Conservation (phyloP, 2,797 vertebrate species). For the Ciconia nigra region DNA sequence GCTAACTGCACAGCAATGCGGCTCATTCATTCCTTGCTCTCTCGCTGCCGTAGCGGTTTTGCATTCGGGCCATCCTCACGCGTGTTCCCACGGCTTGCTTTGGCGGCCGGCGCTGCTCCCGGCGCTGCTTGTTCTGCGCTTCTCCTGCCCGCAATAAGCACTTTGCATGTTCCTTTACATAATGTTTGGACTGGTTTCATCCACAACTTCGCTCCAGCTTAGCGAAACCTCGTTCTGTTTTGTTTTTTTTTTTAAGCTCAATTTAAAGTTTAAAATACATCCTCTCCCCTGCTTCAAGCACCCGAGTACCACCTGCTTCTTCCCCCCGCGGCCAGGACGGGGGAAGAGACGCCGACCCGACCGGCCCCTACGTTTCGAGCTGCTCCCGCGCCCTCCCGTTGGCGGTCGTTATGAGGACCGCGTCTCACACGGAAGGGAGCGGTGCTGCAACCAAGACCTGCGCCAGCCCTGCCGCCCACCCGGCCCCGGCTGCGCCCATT, state of each 20-base stretch:
- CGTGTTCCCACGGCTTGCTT: background rate
- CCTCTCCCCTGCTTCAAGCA: background rate
- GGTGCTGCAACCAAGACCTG: background rate
- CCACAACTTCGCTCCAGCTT: background rate
- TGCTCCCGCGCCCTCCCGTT: background rate
- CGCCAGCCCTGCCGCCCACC: background rate
- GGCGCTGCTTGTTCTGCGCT: background rate
- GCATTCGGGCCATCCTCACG: background rate
- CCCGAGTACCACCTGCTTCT: background rate
- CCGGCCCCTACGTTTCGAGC: background rate
- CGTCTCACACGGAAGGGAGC: background rate
- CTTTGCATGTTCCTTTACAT: background rate
- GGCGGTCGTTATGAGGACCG: accelerated
- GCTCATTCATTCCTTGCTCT: background rate
- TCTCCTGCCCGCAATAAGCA: background rate
- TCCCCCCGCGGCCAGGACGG: background rate
- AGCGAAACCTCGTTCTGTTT: background rate
- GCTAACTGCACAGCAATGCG: background rate
- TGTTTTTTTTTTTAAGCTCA: background rate
- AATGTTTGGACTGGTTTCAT: background rate
- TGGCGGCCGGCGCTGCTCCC: background rate
- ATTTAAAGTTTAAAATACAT: background rate
- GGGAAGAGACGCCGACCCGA: background rate
- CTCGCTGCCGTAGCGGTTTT: accelerated
- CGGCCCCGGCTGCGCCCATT: background rate